Evolutionary conservation across 1,140 invertebrate species (phyloP), one percentile per base, ranked within the genome.

Genomic region (Ooceraea biroi): DNA sequence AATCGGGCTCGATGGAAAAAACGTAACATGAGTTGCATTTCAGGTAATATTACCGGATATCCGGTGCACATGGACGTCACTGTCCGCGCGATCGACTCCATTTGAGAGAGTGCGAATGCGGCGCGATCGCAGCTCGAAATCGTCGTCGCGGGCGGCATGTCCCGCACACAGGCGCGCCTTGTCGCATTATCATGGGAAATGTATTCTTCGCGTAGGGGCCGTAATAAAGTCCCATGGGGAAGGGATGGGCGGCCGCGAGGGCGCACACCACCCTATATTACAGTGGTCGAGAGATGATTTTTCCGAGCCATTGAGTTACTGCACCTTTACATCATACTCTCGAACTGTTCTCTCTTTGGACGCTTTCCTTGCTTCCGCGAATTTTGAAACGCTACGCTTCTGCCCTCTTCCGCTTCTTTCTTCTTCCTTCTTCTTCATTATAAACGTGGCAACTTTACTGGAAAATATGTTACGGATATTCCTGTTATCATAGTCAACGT

Each of bases 301-400:
- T 82, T 85, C 66, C 55, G 61, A 58, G n/a, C 73, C 61, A 89
- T 88, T 88, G 88, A 89, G 50, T 90, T 88, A 90, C 89, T 77
- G 65, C 66, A 50, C 22, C 73, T 85, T 69, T n/a, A n/a, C n/a
- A n/a, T n/a, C 19, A 46, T 46, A 27, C 52, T 73, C 65, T 25
- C 61, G 52, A 58, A 57, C 44, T 68, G 19, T 76, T 60, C 46
- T 65, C 19, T 19, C 48, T 82, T 73, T 57, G 48, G 17, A 0
- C 25, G 30, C 57, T 36, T 36, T 36, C 36, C 46, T 68, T 65
- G 50, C 72, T 65, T 36, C 30, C 22, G 69, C 48, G 14, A 68
- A 19, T 12, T 87, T 73, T 60, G 73, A 84, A 73, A 73, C 78
- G 68, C 19, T n/a, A n/a, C n/a, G n/a, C 17, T 22, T 14, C 27